These are phyloP conservation scores for Solen grandis DNA, from an alignment of 1,140 invertebrate genomes.

Conservation along the genomic window DNA sequence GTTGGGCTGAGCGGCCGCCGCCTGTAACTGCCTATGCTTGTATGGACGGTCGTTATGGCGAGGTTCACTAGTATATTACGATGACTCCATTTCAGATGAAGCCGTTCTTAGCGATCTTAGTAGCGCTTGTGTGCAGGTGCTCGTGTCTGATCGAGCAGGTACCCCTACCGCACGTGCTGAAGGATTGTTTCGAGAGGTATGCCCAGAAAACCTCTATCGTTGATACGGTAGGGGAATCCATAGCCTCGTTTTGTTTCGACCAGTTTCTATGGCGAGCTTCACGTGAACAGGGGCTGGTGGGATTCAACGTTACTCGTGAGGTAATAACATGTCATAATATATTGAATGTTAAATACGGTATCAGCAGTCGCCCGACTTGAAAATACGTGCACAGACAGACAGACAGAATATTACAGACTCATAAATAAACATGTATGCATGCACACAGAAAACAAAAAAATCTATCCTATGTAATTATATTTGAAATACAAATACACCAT, in stretches of 20 bases:
- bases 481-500: no score
- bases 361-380: no score
- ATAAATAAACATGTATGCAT: no score
- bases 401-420: no score
- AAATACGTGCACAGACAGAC: no score
- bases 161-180: constrained; percentile 20
- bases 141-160: constrained; percentile 41
- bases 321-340: constrained; percentile 11
- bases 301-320: constrained; percentile 51
- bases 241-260: constrained; percentile 40
- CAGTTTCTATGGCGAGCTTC: constrained; percentile 43
- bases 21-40: no score
- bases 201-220: constrained; percentile 32
- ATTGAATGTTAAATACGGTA: background rate
- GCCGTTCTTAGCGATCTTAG: background rate
- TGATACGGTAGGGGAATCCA: constrained; percentile 50
- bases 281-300: constrained; percentile 25
- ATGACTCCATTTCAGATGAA: constrained; percentile 25
- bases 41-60: no score
- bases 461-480: no score
- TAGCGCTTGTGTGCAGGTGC: background rate
- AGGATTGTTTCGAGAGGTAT: constrained; percentile 41
- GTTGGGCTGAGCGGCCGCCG: no score
- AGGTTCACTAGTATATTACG: no score
- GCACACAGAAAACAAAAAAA: no score